Conservation (phyloP, 2,888 invertebrate species). For the Druceiella hillmani region DNA sequence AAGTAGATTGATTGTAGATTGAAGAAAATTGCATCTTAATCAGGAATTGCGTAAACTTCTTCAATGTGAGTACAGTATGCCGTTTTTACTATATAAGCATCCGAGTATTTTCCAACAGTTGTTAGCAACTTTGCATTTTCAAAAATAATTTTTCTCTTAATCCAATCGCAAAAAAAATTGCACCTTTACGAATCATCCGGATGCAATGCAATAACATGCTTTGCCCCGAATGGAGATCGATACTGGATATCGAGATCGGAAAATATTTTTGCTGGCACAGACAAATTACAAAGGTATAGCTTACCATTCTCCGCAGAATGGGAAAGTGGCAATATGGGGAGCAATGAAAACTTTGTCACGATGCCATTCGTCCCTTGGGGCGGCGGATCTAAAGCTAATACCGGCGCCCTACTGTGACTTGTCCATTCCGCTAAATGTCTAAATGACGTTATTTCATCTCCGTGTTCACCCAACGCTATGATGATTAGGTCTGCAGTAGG, state of each 20-base stretch:
- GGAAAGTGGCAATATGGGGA: slow-evolving; percentile 65
- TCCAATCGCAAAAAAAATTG: too few species aligned
- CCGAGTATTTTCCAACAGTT: too few species aligned
- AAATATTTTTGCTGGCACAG: slow-evolving; percentile 73
- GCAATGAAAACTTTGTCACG: slow-evolving; percentile 34
- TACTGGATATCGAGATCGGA: slow-evolving; percentile 70
- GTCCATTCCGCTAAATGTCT: slow-evolving; percentile 70
- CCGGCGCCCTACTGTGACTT: slow-evolving; percentile 62
- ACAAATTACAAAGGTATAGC: slow-evolving; percentile 80
- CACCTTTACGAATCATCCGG: too few species aligned
- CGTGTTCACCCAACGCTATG: slow-evolving; percentile 47
- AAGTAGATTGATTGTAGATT: too few species aligned
- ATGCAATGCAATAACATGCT: slow-evolving; percentile 40
- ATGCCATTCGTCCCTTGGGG: slow-evolving; percentile 58
- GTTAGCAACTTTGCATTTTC: too few species aligned
- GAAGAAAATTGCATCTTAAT: too few species aligned
- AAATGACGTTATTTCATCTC: slow-evolving; percentile 35
- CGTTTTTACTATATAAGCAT: too few species aligned
- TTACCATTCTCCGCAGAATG: slow-evolving; percentile 59
- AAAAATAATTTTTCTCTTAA: too few species aligned
- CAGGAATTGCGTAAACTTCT: too few species aligned
- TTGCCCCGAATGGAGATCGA: slow-evolving; percentile 69
- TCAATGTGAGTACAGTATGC: too few species aligned
- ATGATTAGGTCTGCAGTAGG: slow-evolving; percentile 53
- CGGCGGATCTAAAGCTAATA: slow-evolving; percentile 73